phyloP scores from a whole-genome alignment of 2,888 invertebrate genomes.

The Caenorhabditis imperialis region DNA sequence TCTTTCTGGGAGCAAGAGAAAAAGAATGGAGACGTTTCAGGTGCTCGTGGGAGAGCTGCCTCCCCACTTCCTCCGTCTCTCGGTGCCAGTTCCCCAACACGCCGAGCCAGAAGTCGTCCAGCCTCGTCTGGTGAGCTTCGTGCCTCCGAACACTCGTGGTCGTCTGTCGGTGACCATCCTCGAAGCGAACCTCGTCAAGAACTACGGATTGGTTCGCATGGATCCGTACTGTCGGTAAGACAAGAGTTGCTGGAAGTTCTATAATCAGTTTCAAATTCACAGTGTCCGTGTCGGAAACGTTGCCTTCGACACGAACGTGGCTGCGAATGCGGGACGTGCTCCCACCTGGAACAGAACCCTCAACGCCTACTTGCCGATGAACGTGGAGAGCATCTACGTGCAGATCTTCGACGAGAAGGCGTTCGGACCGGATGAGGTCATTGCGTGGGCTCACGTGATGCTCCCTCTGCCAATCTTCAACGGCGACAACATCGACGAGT shows the following conservation, averaged over 20 bases:
- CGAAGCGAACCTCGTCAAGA: conserved; percentile 77
- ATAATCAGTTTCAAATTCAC: background rate
- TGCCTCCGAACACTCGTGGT: conserved; percentile 78
- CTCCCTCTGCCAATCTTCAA: conserved; percentile 88
- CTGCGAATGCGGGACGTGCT: conserved; percentile 86
- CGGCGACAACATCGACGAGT: conserved; percentile 93
- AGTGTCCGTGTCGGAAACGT: conserved; percentile 91
- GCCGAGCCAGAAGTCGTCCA: conserved; percentile 43
- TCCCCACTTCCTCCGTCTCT: conserved; percentile 70
- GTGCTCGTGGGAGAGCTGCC: conserved; percentile 69
- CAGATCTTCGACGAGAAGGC: conserved; percentile 97
- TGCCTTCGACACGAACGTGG: conserved; percentile 95
- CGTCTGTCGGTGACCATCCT: conserved; percentile 74
- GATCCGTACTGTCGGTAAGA: conserved; percentile 66
- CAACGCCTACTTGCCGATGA: conserved; percentile 90
- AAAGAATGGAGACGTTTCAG: conserved; percentile 39
- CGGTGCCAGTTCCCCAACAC: conserved; percentile 44
- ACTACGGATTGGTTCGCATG: conserved; percentile 75
- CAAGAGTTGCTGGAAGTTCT: too few relatives aligned
- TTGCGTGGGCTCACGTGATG: conserved; percentile 92
- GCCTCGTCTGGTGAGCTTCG: conserved; percentile 62
- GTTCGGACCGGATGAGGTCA: conserved; percentile 93
- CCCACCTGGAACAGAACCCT: conserved; percentile 96
- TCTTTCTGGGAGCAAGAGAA: conserved; percentile 4
- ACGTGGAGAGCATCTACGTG: conserved; percentile 89